Conservation (phyloP, 2,113 vertebrate genomes). For the Paedocypris sp. region DNA sequence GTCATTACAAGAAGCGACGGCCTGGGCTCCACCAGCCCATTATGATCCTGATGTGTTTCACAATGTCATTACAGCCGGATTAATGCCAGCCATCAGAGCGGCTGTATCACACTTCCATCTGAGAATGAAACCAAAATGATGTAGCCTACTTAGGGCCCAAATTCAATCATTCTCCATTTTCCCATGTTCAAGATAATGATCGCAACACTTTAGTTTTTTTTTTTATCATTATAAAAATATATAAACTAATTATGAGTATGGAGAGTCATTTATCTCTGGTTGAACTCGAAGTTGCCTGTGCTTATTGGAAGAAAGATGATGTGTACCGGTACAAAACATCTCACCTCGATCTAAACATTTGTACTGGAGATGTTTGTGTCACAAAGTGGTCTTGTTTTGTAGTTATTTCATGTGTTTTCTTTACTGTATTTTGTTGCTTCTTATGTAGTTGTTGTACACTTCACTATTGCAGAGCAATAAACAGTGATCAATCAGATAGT, state of each 20-base stretch:
- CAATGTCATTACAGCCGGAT: slow-evolving; percentile 27
- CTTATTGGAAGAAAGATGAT: slow-evolving; percentile 4
- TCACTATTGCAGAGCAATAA: too few species aligned
- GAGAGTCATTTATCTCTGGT: slow-evolving; percentile 7
- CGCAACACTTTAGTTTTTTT: slow-evolving; percentile 11
- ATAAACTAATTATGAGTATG: slow-evolving; percentile 19
- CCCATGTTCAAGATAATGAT: slow-evolving; percentile 18
- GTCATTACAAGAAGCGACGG: slow-evolving; percentile 16
- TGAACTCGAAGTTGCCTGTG: background rate
- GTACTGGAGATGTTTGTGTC: background rate
- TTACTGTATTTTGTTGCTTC: too few species aligned
- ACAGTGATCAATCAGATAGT: too few species aligned
- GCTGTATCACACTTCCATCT: slow-evolving; percentile 14
- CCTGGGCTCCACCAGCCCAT: slow-evolving; percentile 15
- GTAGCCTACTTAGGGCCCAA: slow-evolving; percentile 12
- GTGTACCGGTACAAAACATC: background rate
- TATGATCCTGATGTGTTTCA: slow-evolving; percentile 27
- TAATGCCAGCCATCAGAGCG: slow-evolving; percentile 18
- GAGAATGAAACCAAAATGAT: slow-evolving; percentile 18
- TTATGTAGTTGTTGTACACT: too few species aligned
- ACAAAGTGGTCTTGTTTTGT: background rate
- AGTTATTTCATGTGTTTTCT: background rate
- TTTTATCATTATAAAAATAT: slow-evolving; percentile 9
- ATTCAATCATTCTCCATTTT: slow-evolving; percentile 26
- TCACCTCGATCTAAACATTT: background rate